A percentile compares a stretch with the other conserved stretches of the same genome.
Evolutionary conservation across 2,888 invertebrate species (phyloP).

Genomic region (Cephus pygmeus): DNA sequence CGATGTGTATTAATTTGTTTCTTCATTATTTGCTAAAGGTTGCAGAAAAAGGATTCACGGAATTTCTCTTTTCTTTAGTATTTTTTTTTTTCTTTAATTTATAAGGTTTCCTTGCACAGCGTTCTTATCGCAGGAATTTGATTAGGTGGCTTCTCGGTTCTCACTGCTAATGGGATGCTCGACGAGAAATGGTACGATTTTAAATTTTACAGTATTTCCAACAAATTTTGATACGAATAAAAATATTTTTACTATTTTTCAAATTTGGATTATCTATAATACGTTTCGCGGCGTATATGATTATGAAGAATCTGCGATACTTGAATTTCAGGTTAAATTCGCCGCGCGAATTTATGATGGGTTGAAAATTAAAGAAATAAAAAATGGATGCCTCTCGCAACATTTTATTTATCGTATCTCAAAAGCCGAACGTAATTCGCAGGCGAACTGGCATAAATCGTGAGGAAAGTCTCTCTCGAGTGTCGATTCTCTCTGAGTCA

Average conservation of each 20-base stretch:
- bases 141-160: neutral
- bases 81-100: neutral
- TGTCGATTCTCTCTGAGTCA: neutral
- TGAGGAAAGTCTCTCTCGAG: too few relatives aligned
- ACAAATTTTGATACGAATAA: neutral
- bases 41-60: constrained; percentile 22
- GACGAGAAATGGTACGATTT: neutral
- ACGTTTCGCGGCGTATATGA: too few relatives aligned
- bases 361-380: too few relatives aligned
- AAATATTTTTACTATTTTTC: neutral
- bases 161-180: neutral
- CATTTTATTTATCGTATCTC: too few relatives aligned
- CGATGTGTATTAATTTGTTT: neutral
- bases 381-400: too few relatives aligned
- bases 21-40: neutral
- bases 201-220: neutral
- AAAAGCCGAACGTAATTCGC: too few relatives aligned
- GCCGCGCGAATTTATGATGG: too few relatives aligned
- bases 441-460: too few relatives aligned
- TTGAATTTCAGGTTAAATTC: too few relatives aligned
- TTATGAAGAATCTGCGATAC: too few relatives aligned
- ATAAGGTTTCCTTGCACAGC: neutral
- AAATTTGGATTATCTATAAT: too few relatives aligned
- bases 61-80: constrained; percentile 24
- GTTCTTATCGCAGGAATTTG: neutral